Base-by-base conservation (phyloP, 2,797 vertebrate species). In the Syngnathus rostellatus region DNA sequence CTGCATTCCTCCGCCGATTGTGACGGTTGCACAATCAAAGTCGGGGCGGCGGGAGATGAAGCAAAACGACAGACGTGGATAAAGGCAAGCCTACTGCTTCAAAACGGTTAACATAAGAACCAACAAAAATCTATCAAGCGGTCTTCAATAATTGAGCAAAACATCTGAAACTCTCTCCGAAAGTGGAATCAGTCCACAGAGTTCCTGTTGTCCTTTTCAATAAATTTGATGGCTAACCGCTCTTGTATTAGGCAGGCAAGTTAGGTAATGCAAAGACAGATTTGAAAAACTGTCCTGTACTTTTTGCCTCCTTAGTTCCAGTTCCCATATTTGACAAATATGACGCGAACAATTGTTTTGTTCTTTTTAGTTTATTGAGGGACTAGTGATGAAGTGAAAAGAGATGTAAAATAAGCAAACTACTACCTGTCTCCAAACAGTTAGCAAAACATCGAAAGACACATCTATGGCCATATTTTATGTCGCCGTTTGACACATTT, bases 1-100 rank as follows among this genome's bases (percentile, higher is more conserved):
- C 77, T 41, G 71, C 88, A 92, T 93, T 91, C 89, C 87, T 90
- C 84, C 81, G 76, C 87, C 83, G 86, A 88, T 88, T 85, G 83
- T 81, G 83, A 78, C 79, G 67, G 79, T 83, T 38, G 81, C 83
- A 85, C 85, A 89, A 85, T 89, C 81, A 86, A 77, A 84, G 76
- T 83, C 54, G 9, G 83, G 71, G 72, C 77, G 83, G 79, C 77
- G 83, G 78, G 81, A 87, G 81, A 84, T 75, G 79, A 80, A 77
- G 74, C 69, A 72, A 82, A 82, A 86, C 81, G 77, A 82, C 78
- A 75, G 73, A 73, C 68, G 73, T 85, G 76, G 70, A 77, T 81
- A 84, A 78, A 69, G 31, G 55, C 55, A 37, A 37, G 31, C 55
- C 38, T 31, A 14, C 25, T 8, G 31, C 11, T 21, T 46, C 0